Percentiles rank a stretch among this genome's conserved stretches.
phyloP scores from a whole-genome alignment of 1,140 invertebrate genomes.

The Caerostris extrusa region DNA sequence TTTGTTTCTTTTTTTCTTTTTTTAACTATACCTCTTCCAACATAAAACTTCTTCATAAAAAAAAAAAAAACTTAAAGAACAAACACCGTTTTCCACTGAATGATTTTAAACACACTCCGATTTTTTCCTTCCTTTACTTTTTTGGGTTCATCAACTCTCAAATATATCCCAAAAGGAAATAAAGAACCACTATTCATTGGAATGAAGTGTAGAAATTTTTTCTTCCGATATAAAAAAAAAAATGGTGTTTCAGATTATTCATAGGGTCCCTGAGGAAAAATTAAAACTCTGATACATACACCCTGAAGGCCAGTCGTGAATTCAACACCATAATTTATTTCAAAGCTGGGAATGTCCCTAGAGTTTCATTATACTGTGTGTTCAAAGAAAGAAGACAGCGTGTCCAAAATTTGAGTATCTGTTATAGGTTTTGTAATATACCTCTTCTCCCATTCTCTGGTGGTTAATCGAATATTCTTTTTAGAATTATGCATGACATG shows the following conservation, averaged over 20 bases:
- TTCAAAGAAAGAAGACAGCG: constrained; percentile 40
- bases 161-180: constrained; percentile 62
- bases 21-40: not conserved
- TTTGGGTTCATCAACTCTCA: constrained; percentile 62
- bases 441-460: constrained; percentile 13
- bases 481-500: not conserved
- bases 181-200: constrained; percentile 70
- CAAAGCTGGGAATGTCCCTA: constrained; percentile 7
- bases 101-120: constrained; percentile 26
- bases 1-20: constrained; percentile 1
- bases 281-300: constrained; percentile 69
- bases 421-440: constrained; percentile 50
- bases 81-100: constrained; percentile 50
- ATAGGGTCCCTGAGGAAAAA: constrained; percentile 62
- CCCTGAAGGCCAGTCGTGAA: constrained; percentile 70
- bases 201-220: constrained; percentile 65
- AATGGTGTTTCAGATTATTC: constrained; percentile 60
- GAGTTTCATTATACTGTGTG: constrained; percentile 69
- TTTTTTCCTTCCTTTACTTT: constrained; percentile 23
- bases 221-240: constrained; percentile 48
- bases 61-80: constrained; percentile 30
- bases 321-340: constrained; percentile 74
- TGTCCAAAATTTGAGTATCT: constrained; percentile 55
- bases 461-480: constrained; percentile 54
- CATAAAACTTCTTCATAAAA: not conserved